These are phyloP conservation scores for Sipha maydis DNA, from an alignment of 2,888 invertebrate genomes.

Conservation along the genomic window DNA sequence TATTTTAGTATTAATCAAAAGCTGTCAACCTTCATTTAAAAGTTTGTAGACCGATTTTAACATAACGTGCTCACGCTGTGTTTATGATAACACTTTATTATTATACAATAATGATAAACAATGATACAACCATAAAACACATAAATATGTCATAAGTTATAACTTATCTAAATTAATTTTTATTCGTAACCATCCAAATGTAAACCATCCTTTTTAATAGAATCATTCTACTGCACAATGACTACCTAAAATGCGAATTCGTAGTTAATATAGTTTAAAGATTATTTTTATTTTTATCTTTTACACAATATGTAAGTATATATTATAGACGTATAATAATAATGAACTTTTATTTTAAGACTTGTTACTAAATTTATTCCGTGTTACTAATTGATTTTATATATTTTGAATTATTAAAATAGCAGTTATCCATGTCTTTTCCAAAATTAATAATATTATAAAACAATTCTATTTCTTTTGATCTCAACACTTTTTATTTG, in stretches of 20 bases:
- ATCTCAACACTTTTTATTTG: too few relatives aligned
- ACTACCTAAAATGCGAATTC: not conserved
- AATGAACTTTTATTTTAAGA: too few relatives aligned
- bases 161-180: not conserved
- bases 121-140: not conserved
- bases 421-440: too few relatives aligned
- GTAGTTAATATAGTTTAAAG: not conserved
- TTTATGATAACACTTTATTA: conserved; percentile 1
- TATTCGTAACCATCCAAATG: not conserved
- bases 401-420: too few relatives aligned
- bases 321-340: too few relatives aligned
- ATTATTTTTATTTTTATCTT: not conserved
- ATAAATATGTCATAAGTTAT: not conserved
- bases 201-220: not conserved
- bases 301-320: too few relatives aligned
- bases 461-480: too few relatives aligned
- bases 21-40: not conserved
- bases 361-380: too few relatives aligned
- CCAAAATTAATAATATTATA: too few relatives aligned
- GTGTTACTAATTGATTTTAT: too few relatives aligned
- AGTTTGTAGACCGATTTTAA: not conserved
- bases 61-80: not conserved
- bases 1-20: not conserved
- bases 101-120: not conserved
- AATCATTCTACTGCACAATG: not conserved